Base-by-base conservation (phyloP, 2,888 invertebrate species). In the Unio pictorum region DNA sequence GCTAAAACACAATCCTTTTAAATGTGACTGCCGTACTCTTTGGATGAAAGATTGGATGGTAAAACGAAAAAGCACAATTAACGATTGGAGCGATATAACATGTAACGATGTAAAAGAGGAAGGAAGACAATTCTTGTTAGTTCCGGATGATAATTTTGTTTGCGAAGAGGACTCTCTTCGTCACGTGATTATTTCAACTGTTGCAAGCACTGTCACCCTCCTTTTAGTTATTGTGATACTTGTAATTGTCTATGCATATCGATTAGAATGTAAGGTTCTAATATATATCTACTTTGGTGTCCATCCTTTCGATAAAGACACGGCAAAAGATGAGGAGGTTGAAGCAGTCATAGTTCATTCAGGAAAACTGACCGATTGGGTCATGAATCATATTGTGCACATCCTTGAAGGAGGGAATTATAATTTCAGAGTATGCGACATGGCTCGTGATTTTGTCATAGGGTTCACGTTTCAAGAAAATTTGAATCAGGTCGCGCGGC, bases 11-110 rank as follows among this genome's bases (percentile, higher is more conserved):
- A 82, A 82, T 58, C 79, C 77, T 8, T 78, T 81, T 26, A 61
- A 63, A 30, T 82, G 82, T 69, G 80, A 82, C 34, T 82, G 82
- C 59, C 70, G 78, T n/a, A 71, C 78, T 4, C 58, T 76, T 1
- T 82, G 82, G 82, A 68, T 82, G 66, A 82, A 79, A 59, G 55
- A 67, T n/a, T 82, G 82, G 82, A 45, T 82, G 4, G 15, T 77
- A 17, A 68, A 60, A 15, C 57, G 62, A 11, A 56, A 55, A 20
- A 30, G 59, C 7, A 15, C 67, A 4, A 60, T 82, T 8, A 15
- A 45, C 23, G 60, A 69, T 56, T 61, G 65, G 59, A 11, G 64
- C 18, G 60, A 61, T 26, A 61, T 71, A 20, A 60, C 63, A 1
- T 76, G 76, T 62, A 67, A 67, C 23, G 67, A 67, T 55, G 68